These are phyloP conservation scores for Canis aureus DNA, from an alignment of 2,113 vertebrate species.

Conservation along the genomic window DNA sequence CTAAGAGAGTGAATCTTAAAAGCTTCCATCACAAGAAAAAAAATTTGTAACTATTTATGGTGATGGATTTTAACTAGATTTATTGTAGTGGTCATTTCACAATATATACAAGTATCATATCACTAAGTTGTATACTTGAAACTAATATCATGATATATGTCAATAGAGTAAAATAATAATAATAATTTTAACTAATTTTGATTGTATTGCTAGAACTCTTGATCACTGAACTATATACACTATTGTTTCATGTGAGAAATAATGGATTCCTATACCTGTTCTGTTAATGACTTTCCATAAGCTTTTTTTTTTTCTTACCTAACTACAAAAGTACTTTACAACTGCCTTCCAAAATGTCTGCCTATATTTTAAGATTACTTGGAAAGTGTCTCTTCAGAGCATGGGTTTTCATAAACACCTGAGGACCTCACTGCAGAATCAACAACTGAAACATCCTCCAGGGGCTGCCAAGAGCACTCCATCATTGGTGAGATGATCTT, in stretches of 20 bases:
- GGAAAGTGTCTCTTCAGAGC: neutral
- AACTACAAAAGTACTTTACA: neutral
- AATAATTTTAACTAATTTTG: neutral
- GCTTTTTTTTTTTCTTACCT: neutral
- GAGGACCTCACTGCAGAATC: neutral
- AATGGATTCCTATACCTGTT: neutral
- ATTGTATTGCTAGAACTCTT: neutral
- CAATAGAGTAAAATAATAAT: neutral
- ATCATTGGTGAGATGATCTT: neutral
- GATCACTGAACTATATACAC: neutral
- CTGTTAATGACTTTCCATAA: neutral
- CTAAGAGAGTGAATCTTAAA: neutral
- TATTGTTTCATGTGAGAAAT: neutral
- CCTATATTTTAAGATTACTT: neutral
- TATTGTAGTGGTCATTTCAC: neutral
- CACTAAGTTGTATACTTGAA: neutral
- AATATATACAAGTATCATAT: neutral
- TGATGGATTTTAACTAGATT: neutral
- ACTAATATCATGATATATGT: neutral
- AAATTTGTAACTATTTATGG: neutral
- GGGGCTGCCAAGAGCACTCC: neutral
- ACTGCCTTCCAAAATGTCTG: neutral
- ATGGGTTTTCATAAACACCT: neutral
- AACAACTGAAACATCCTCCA: neutral
- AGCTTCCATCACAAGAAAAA: neutral